Evolutionary conservation across 1,140 invertebrate genomes (phyloP).

Genomic region (Coptotermes formosanus): DNA sequence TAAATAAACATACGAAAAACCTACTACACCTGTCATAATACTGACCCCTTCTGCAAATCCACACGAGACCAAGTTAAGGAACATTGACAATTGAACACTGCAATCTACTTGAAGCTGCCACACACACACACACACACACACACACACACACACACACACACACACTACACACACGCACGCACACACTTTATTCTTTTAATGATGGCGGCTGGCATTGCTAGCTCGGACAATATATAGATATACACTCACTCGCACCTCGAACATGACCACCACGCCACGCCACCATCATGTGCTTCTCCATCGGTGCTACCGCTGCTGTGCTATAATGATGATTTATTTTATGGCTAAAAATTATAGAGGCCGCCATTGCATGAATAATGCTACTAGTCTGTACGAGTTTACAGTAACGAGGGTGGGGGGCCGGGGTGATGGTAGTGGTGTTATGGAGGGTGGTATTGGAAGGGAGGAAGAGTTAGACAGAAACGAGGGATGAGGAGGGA

Average conservation of each 20-base stretch:
- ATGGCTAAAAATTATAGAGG: constrained; percentile 36
- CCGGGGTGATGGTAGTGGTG: background rate
- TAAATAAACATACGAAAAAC: too few species aligned
- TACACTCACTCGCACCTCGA: background rate
- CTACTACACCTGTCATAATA: too few species aligned
- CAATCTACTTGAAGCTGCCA: background rate
- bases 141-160: background rate
- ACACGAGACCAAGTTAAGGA: background rate
- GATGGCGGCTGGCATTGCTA: background rate
- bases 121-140: too few species aligned
- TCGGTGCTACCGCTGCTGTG: background rate
- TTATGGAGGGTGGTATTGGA: constrained; percentile 13
- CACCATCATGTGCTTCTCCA: background rate
- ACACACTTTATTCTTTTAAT: background rate
- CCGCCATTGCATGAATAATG: constrained; percentile 35
- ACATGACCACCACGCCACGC: background rate
- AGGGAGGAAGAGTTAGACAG: constrained; percentile 16
- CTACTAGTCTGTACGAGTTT: constrained; percentile 29
- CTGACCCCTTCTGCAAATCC: too few species aligned
- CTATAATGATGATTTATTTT: constrained; percentile 36
- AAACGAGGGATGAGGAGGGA: constrained; percentile 7
- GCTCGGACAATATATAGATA: background rate
- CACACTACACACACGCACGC: background rate
- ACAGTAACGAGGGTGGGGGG: constrained; percentile 30
- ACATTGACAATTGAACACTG: background rate